These are phyloP conservation scores for Triplophysa dalaica DNA, from an alignment of 2,113 vertebrate species.

Conservation along the genomic window DNA sequence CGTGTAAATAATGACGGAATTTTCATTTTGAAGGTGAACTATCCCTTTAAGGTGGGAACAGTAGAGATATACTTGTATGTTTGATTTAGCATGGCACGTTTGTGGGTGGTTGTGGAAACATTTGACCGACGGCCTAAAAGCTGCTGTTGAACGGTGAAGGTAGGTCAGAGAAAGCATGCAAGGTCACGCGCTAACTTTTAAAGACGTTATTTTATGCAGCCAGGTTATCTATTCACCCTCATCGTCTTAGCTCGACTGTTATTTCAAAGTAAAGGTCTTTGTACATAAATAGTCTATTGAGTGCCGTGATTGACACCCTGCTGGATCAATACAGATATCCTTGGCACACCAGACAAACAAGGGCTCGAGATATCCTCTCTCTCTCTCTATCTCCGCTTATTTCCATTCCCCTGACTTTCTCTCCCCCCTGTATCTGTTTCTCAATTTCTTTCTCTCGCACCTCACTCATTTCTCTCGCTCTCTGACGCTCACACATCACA, in stretches of 20 bases:
- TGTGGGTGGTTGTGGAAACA: background rate
- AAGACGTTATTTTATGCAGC: conserved; percentile 43
- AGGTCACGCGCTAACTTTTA: conserved; percentile 23
- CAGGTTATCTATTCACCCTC: conserved; percentile 49
- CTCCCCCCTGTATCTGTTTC: conserved; percentile 2
- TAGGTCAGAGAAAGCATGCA: background rate
- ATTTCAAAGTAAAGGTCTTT: conserved; percentile 60
- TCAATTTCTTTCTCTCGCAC: conserved; percentile 14
- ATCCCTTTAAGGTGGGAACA: background rate
- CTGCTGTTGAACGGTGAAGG: background rate
- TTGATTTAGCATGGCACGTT: background rate
- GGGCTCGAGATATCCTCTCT: conserved; percentile 56
- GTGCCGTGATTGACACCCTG: conserved; percentile 66
- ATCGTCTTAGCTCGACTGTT: conserved; percentile 43
- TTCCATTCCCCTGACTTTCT: conserved; percentile 23
- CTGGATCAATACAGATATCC: conserved; percentile 68
- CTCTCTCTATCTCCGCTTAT: conserved; percentile 56
- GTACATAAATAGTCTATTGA: conserved; percentile 65
- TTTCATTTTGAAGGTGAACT: background rate
- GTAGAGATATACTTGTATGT: background rate
- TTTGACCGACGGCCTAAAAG: background rate
- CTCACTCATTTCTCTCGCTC: conserved; percentile 32
- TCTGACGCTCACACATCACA: conserved; percentile 67
- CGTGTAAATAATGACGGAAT: too few relatives aligned
- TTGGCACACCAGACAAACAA: conserved; percentile 58